These are phyloP conservation scores for Oryzias sinensis DNA, from an alignment of 2,797 vertebrate species.

Conservation along the genomic window DNA sequence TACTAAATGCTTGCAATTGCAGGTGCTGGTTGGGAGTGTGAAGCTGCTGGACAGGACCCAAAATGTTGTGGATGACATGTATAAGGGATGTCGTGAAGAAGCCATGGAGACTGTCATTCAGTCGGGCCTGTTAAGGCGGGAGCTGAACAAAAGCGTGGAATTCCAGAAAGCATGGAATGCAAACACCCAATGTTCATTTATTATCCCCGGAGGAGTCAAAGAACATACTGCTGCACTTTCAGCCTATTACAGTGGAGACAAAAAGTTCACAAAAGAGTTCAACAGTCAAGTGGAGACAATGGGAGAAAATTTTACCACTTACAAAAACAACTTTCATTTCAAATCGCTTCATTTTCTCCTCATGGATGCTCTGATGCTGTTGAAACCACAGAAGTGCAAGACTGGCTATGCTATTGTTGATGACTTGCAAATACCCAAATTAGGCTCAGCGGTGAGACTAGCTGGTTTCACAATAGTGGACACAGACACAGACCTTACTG, in stretches of 20 bases:
- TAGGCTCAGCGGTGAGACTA: conserved; percentile 49
- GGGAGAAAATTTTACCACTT: conserved; percentile 41
- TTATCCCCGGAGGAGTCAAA: conserved; percentile 16
- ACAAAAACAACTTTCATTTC: conserved; percentile 47
- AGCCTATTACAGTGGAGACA: accelerated
- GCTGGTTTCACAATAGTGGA: conserved; percentile 24
- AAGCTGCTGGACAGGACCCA: conserved; percentile 23
- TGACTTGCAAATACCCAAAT: accelerated
- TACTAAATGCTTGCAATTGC: conserved; percentile 1
- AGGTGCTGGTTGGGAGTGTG: conserved; percentile 5
- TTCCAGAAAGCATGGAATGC: conserved; percentile 19
- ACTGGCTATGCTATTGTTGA: background rate
- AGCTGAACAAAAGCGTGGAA: background rate
- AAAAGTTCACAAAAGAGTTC: background rate
- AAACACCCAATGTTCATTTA: accelerated
- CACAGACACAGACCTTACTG: accelerated
- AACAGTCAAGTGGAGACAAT: conserved; percentile 19
- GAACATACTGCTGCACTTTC: conserved; percentile 47
- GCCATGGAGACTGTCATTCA: conserved; percentile 35
- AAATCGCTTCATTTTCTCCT: conserved; percentile 70
- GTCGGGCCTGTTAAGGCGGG: conserved; percentile 34
- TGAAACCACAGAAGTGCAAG: conserved; percentile 9
- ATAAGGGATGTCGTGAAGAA: conserved; percentile 40
- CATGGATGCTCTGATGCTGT: conserved; percentile 50
- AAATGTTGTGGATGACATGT: conserved; percentile 46